Percentiles rank a stretch among this genome's conserved stretches.
These are phyloP conservation scores for Drosophila austrosaltans DNA, from an alignment of 2,888 invertebrate species.

Conservation along the genomic window DNA sequence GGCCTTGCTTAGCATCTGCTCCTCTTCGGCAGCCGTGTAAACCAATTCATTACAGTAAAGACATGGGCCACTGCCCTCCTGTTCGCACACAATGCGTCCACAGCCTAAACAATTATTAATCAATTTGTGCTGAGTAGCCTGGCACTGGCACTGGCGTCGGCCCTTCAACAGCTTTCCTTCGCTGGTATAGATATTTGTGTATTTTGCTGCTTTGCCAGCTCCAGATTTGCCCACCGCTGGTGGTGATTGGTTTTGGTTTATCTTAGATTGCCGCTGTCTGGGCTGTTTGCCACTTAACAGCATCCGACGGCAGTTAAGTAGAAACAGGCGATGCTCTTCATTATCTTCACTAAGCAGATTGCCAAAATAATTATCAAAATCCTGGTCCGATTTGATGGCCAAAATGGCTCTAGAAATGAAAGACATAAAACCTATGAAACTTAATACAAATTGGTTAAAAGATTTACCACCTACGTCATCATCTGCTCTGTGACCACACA, in stretches of 20 bases:
- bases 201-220: slow-evolving; percentile 87
- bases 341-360: slow-evolving; percentile 89
- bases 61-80: slow-evolving; percentile 99
- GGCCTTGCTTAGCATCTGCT: slow-evolving; percentile 85
- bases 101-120: slow-evolving; percentile 97
- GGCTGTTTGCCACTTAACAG: slow-evolving; percentile 83
- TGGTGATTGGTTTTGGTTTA: slow-evolving; percentile 39
- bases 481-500: slow-evolving; percentile 89
- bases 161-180: slow-evolving; percentile 89
- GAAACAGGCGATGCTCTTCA: slow-evolving; percentile 87
- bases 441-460: not conserved
- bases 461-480: slow-evolving; percentile 85
- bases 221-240: slow-evolving; percentile 79
- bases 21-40: slow-evolving; percentile 89
- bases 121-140: slow-evolving; percentile 94
- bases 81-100: slow-evolving; percentile 96
- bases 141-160: slow-evolving; percentile 94
- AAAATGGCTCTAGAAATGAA: slow-evolving; percentile 86
- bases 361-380: slow-evolving; percentile 91
- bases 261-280: slow-evolving; percentile 33
- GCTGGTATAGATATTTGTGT: slow-evolving; percentile 89
- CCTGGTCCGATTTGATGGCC: slow-evolving; percentile 88
- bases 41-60: slow-evolving; percentile 95
- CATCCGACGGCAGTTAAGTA: slow-evolving; percentile 86
- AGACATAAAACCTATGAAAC: not conserved